These are phyloP conservation scores for Podabrus alpinus DNA, from an alignment of 2,888 invertebrate genomes.

Conservation along the genomic window DNA sequence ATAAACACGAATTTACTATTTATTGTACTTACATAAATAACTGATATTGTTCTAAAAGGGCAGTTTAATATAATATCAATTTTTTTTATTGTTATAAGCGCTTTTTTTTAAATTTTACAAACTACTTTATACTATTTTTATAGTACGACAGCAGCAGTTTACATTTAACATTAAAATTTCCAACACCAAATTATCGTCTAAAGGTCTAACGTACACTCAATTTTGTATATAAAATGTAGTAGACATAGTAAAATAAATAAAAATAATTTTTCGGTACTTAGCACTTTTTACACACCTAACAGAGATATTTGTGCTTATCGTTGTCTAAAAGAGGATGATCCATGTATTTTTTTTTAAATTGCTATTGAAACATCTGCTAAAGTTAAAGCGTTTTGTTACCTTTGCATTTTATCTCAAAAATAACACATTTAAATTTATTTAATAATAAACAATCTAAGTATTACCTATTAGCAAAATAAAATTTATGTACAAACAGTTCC, in stretches of 20 bases:
- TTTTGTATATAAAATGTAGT: background rate
- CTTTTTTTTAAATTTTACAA: constrained; percentile 18
- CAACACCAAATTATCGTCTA: constrained; percentile 20
- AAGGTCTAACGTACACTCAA: background rate
- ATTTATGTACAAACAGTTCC: constrained; percentile 21
- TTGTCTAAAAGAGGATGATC: background rate
- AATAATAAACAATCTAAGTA: background rate
- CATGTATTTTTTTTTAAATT: background rate
- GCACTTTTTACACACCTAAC: background rate
- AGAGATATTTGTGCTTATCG: background rate
- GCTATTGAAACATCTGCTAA: background rate
- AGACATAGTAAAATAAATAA: background rate
- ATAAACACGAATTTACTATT: constrained; percentile 23
- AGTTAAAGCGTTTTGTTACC: constrained; percentile 29
- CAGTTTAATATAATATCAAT: constrained; percentile 34
- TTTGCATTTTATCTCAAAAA: constrained; percentile 13
- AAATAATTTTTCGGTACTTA: background rate
- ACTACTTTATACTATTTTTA: constrained; percentile 24
- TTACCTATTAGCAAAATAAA: constrained; percentile 2
- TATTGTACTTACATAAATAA: constrained; percentile 37
- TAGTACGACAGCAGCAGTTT: constrained; percentile 30
- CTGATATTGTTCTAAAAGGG: constrained; percentile 41
- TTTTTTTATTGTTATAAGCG: constrained; percentile 23
- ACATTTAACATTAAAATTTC: constrained; percentile 27
- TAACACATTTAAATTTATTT: constrained; percentile 14